Conservation (phyloP, 1,140 invertebrate species). For the Antheraea mylitta region DNA sequence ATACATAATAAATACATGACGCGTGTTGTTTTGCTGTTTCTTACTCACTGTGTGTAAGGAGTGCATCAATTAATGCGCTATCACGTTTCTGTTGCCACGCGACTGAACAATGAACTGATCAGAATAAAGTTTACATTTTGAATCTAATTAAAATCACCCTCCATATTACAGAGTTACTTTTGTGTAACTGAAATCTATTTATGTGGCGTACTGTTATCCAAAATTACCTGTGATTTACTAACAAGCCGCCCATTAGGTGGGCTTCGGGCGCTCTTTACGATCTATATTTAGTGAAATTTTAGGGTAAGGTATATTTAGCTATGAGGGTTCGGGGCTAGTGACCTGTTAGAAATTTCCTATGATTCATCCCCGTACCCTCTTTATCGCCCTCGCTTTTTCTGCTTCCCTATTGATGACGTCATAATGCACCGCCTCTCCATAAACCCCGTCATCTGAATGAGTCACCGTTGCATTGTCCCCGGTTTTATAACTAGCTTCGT, state of each 20-base stretch:
- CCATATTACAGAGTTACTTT: not conserved
- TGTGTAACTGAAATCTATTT: slow-evolving; percentile 3
- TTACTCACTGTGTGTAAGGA: not conserved
- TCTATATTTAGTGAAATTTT: slow-evolving; percentile 36
- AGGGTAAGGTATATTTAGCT: slow-evolving; percentile 52
- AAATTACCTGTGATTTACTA: slow-evolving; percentile 16
- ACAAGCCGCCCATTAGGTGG: slow-evolving; percentile 9
- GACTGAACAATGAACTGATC: not conserved
- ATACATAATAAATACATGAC: slow-evolving; percentile 9
- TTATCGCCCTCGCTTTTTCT: slow-evolving; percentile 53
- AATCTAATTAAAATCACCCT: not conserved
- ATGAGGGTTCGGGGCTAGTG: slow-evolving; percentile 51
- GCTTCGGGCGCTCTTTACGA: slow-evolving; percentile 19
- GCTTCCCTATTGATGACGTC: slow-evolving; percentile 65
- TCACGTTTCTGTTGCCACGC: not conserved
- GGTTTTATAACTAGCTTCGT: slow-evolving; percentile 19
- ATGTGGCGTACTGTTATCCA: slow-evolving; percentile 1
- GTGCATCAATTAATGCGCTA: not conserved
- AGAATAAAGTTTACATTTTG: not conserved
- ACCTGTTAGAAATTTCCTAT: slow-evolving; percentile 64
- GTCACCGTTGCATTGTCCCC: slow-evolving; percentile 56
- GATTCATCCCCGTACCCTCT: slow-evolving; percentile 73
- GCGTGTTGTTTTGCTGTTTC: slow-evolving; percentile 13
- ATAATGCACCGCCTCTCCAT: slow-evolving; percentile 56
- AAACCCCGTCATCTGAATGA: slow-evolving; percentile 59